Evolutionary conservation across 2,888 invertebrate species (phyloP).

Genomic region (Asteroscopus sphinx): DNA sequence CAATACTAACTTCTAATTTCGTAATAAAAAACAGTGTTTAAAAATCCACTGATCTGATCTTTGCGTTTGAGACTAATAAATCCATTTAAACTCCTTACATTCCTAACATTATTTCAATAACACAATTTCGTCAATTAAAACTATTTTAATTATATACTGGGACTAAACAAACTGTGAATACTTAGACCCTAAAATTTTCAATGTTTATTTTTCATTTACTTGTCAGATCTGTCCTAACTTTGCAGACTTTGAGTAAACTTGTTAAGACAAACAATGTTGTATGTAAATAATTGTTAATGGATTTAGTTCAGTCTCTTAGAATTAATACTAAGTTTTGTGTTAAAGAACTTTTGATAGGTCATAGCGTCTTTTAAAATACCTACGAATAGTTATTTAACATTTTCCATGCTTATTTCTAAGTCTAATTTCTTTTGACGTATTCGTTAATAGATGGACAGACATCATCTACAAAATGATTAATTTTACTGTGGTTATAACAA

Average conservation of each 20-base stretch:
- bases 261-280: conserved; percentile 59
- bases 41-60: neutral
- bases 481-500: too few relatives aligned
- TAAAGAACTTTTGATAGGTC: conserved; percentile 18
- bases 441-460: too few relatives aligned
- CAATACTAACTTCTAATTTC: too few relatives aligned
- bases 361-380: neutral
- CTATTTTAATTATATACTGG: conserved; percentile 42
- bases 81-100: conserved; percentile 10
- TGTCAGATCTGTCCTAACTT: conserved; percentile 54
- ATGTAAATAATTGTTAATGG: conserved; percentile 59
- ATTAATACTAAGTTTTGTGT: too few relatives aligned
- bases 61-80: conserved; percentile 3
- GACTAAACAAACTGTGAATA: conserved; percentile 44
- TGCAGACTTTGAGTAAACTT: conserved; percentile 56
- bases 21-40: neutral
- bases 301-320: conserved; percentile 50
- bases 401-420: too few relatives aligned
- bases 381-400: too few relatives aligned
- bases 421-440: too few relatives aligned
- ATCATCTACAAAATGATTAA: too few relatives aligned
- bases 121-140: conserved; percentile 30
- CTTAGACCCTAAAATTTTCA: conserved; percentile 26
- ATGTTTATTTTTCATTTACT: conserved; percentile 55
- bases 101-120: conserved; percentile 28